Percentiles rank a stretch among this genome's conserved stretches.
phyloP scores from a whole-genome alignment of 2,888 invertebrate genomes.

The Eutolmus rufibarbis region DNA sequence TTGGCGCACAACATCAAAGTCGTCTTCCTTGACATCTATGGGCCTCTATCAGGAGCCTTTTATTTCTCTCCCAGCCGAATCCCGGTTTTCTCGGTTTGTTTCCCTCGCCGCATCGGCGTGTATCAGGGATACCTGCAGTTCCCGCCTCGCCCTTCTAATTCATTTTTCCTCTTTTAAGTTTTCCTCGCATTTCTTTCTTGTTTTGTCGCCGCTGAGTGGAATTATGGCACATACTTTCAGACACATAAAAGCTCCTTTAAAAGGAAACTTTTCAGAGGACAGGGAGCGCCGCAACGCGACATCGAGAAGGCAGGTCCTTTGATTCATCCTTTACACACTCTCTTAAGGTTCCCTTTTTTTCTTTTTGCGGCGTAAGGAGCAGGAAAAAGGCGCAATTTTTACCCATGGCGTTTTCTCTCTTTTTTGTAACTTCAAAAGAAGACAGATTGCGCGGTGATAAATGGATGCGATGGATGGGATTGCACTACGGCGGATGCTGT shows the following conservation, averaged over 20 bases:
- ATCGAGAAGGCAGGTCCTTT: slow-evolving; percentile 24
- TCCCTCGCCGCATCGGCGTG: neutral
- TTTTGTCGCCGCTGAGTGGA: slow-evolving; percentile 17
- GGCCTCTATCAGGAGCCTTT: slow-evolving; percentile 14
- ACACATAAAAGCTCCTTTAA: slow-evolving; percentile 26
- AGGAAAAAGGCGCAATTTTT: slow-evolving; percentile 15
- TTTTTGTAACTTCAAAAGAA: neutral
- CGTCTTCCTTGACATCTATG: slow-evolving; percentile 30
- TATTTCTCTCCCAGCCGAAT: neutral
- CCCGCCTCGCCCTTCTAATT: neutral
- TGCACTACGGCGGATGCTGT: neutral
- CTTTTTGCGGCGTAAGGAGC: neutral
- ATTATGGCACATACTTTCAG: slow-evolving; percentile 32
- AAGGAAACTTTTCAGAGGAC: slow-evolving; percentile 33
- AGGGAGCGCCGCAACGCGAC: neutral
- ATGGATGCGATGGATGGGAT: neutral
- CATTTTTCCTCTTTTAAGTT: slow-evolving; percentile 33
- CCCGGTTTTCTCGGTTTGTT: neutral
- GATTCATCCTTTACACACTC: slow-evolving; percentile 20
- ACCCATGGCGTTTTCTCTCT: neutral
- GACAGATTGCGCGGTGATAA: neutral
- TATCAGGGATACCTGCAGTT: neutral
- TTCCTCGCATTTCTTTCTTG: slow-evolving; percentile 33
- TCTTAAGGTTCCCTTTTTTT: neutral
- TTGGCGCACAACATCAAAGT: slow-evolving; percentile 40